Base-by-base conservation (phyloP, 2,113 vertebrate genomes). In the Rhinolophus sinicus region DNA sequence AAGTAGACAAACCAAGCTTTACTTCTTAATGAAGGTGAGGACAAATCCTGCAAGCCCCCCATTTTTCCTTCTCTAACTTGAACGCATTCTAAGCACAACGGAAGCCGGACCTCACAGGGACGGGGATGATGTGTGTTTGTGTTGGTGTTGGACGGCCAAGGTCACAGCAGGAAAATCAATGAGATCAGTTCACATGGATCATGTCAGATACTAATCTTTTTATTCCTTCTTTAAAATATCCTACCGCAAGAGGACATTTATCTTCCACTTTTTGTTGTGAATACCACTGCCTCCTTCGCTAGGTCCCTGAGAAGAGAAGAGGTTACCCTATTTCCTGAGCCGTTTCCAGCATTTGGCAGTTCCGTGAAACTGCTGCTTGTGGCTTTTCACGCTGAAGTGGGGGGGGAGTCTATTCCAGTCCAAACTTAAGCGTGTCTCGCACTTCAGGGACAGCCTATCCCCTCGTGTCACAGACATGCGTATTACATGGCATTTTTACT, bases 71-170 rank as follows among this genome's bases (percentile, higher is more conserved):
- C 33, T 84, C 72, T 56, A 56, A 82, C 30, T 30, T 26, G 4
- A 28, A 38, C 3, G 2, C 9, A 21, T n/a, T 60, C 52, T n/a
- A 19, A 90, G 14, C 47, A 62, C 47, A 54, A 5, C 2, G 2
- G 56, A 33, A 94, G 44, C 18, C 35, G 52, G 67, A 21, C 62
- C 75, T 44, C 38, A 54, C 0, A 56, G 78, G 26, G 56, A 64
- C 3, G 15, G 78, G 35, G 0, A 2, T 13, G 33, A 33, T 15
- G 30, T 0, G 4, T 1, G 0, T 47, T 44, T 15, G n/a, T 28
- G 22, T 13, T 56, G 69, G 70, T 22, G 56, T 33, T 22, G 12
- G 28, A 50, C 5, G 2, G 33, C 58, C 60, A 93, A 65, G 88
- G 80, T 54, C 83, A 92, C 21, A 6, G 47, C 0, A 26, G 90